Base-by-base conservation (phyloP, 2,888 invertebrate genomes). In the Asteroscopus sphinx region DNA sequence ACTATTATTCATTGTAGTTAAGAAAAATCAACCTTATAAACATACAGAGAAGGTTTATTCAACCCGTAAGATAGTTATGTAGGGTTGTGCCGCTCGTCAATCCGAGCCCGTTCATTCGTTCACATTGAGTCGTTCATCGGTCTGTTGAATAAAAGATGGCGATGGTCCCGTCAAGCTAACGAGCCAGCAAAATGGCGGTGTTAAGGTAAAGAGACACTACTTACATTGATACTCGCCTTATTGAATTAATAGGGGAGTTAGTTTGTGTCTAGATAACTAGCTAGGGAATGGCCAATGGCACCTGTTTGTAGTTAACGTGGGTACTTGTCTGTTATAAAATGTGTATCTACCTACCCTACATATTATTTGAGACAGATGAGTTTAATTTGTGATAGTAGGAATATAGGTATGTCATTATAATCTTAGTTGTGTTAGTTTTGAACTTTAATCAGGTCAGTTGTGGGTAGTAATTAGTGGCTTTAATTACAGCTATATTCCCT, bases 61-160 rank as follows among this genome's bases (percentile, higher is more conserved):
- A 49, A 53, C 28, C 35, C 49, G 60, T 51, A 55, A 41, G 49
- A 59, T 64, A 62, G 57, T 65, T 68, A 60, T 59, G 33, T 49
- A 68, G 53, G 54, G 69, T 59, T 68, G 61, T 60, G 69, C 49
- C 62, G 72, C 57, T 72, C 66, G 60, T 65, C 76, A 77, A 73
- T 81, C 79, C 73, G 80, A 76, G 76, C 76, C 77, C 76, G 79
- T 79, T 74, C 72, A 76, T 77, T 82, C 81, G 76, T 81, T 83
- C 82, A 75, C 82, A 82, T 83, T 83, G 84, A 82, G 80, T 83
- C 83, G 81, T 81, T 85, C 85, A 84, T 82, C 79, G 82, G 81
- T 77, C 78, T 80, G 80, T 77, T 88, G 88, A 89, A 89, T 88
- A 88, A 89, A 88, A 88, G 85, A 89, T 88, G 83, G 81, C 82